Evolutionary conservation across 1,140 invertebrate species (phyloP).

Genomic region (Periplaneta americana): DNA sequence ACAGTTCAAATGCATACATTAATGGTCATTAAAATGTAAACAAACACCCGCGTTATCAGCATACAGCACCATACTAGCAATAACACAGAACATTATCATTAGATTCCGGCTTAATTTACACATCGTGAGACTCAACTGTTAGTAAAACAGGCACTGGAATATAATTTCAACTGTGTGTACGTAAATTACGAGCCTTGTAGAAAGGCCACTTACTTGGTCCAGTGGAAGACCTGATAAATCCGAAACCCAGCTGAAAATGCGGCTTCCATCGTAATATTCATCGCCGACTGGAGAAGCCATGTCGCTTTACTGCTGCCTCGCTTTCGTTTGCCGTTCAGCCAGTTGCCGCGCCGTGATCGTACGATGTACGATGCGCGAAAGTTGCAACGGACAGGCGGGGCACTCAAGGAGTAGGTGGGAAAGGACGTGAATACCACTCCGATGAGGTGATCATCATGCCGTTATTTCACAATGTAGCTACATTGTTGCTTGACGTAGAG

Average conservation of each 20-base stretch:
- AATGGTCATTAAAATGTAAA: too few species aligned
- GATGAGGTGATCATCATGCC: background rate
- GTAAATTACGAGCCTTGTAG: too few species aligned
- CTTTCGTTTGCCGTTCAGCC: background rate
- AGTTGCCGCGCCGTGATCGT: background rate
- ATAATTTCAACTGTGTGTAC: too few species aligned
- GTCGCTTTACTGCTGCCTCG: background rate
- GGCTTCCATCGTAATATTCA: conserved; percentile 48
- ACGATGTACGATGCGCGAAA: background rate
- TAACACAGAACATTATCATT: too few species aligned
- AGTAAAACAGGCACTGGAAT: too few species aligned
- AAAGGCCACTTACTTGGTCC: conserved; percentile 54
- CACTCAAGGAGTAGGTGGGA: background rate
- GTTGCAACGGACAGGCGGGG: background rate
- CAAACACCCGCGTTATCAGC: too few species aligned
- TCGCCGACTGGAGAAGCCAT: conserved; percentile 15
- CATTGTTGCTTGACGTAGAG: too few species aligned
- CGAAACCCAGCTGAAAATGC: conserved; percentile 50
- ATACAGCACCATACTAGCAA: too few species aligned
- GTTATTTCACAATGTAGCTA: too few species aligned
- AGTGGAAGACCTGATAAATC: conserved; percentile 49
- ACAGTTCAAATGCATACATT: too few species aligned
- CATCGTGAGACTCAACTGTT: too few species aligned
- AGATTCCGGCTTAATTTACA: too few species aligned
- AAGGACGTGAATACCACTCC: background rate